Conservation (phyloP, 2,797 vertebrate species). For the Sphaeramia orbicularis region DNA sequence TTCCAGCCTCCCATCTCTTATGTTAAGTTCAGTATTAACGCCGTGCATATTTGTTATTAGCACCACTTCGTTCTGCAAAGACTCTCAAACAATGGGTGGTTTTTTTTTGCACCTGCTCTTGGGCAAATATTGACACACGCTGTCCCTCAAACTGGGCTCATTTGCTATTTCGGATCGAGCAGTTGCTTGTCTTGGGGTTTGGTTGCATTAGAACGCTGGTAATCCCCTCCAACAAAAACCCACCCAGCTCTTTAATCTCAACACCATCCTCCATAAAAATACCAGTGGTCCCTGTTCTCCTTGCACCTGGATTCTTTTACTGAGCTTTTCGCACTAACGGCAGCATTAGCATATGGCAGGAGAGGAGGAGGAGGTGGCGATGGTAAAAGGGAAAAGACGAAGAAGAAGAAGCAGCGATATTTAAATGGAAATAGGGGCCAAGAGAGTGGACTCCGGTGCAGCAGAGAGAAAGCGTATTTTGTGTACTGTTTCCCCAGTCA, state of each 20-base stretch:
- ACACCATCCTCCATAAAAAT: conserved; percentile 79
- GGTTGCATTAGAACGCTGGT: conserved; percentile 82
- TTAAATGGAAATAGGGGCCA: conserved; percentile 95
- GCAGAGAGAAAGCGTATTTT: conserved; percentile 90
- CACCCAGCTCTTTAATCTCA: conserved; percentile 77
- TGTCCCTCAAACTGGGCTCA: conserved; percentile 65
- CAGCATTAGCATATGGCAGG: conserved; percentile 93
- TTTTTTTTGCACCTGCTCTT: conserved; percentile 84
- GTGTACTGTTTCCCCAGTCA: conserved; percentile 92
- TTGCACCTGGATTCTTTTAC: conserved; percentile 91
- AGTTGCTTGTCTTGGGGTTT: conserved; percentile 77
- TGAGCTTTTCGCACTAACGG: conserved; percentile 84
- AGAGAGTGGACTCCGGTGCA: conserved; percentile 90
- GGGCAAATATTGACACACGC: conserved; percentile 85
- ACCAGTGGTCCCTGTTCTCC: conserved; percentile 79
- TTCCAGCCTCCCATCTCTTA: background rate
- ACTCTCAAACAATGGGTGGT: conserved; percentile 43
- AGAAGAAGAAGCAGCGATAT: conserved; percentile 88
- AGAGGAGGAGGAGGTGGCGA: conserved; percentile 84
- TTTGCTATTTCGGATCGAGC: conserved; percentile 53
- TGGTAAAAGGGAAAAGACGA: conserved; percentile 87
- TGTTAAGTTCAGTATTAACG: background rate
- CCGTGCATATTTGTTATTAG: conserved; percentile 5
- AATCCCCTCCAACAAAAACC: conserved; percentile 90
- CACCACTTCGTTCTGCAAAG: conserved; percentile 17